Conservation (phyloP, 2,113 vertebrate genomes). For the Bostrychus sinensis region DNA sequence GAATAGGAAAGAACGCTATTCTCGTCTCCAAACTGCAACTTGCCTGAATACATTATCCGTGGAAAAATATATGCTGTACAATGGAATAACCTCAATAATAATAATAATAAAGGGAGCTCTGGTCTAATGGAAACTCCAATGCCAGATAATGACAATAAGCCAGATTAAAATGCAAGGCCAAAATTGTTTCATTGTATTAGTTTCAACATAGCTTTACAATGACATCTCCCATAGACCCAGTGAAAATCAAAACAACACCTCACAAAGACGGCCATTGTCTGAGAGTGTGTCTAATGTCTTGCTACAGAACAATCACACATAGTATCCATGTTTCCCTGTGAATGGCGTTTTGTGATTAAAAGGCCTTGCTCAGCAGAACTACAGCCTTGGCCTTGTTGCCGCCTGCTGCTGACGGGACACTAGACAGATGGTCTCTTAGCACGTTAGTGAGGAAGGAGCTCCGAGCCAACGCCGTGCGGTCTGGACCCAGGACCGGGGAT, state of each 20-base stretch:
- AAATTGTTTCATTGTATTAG: no score
- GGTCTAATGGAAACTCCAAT: no score
- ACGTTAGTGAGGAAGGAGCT: constrained; percentile 48
- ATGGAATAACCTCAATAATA: no score
- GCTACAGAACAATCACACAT: constrained; percentile 1
- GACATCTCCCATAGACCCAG: neutral
- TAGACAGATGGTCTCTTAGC: constrained; percentile 44
- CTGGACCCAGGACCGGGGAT: constrained; percentile 41
- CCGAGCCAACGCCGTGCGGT: constrained; percentile 34
- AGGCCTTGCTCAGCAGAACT: neutral
- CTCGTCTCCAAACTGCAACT: no score
- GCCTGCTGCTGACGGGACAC: constrained; percentile 32
- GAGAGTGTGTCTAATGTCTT: neutral
- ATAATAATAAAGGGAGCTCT: no score
- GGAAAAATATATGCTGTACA: no score
- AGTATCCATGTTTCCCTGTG: neutral
- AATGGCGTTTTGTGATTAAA: constrained; percentile 1
- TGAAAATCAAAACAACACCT: neutral
- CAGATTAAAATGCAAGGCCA: neutral
- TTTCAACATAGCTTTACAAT: neutral
- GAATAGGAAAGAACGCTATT: no score
- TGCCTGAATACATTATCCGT: no score
- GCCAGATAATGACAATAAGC: neutral
- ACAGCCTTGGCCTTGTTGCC: constrained; percentile 12
- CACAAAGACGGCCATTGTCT: neutral